Percentiles rank a stretch among this genome's conserved stretches.
Conservation (phyloP, 2,797 vertebrate genomes). For the Micrastur ruficollis region DNA sequence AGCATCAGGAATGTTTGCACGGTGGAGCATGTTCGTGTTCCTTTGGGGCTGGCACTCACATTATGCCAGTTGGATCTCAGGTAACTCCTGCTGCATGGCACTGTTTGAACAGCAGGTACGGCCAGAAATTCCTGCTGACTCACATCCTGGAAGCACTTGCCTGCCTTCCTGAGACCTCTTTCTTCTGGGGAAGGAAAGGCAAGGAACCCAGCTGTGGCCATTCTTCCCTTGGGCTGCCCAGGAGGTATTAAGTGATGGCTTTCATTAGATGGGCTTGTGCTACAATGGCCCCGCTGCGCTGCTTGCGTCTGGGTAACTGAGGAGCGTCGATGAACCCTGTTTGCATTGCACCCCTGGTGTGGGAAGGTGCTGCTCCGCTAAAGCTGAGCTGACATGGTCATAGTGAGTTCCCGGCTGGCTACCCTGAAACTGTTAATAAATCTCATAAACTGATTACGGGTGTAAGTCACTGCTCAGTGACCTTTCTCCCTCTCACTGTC, state of each 20-base stretch:
- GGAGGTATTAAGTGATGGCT: not conserved
- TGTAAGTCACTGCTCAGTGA: not conserved
- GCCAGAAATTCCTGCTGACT: not conserved
- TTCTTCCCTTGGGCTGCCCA: not conserved
- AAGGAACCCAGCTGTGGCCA: not conserved
- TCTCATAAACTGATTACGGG: constrained; percentile 17
- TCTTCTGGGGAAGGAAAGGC: not conserved
- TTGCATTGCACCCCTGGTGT: rapidly evolving
- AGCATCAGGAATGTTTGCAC: not conserved
- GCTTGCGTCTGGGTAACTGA: not conserved
- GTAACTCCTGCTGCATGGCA: not conserved
- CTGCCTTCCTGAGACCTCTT: not conserved
- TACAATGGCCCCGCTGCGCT: not conserved
- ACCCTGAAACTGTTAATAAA: not conserved
- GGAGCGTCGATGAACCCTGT: not conserved
- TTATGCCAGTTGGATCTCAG: rapidly evolving
- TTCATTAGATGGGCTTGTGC: not conserved
- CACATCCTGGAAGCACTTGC: not conserved
- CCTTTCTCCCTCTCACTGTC: constrained; percentile 26
- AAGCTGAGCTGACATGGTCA: not conserved
- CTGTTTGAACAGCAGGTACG: not conserved
- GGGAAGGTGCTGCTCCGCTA: not conserved
- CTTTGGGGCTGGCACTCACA: rapidly evolving
- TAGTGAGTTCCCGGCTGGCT: not conserved
- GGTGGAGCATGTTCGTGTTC: rapidly evolving